Evolutionary conservation across 2,888 invertebrate species (phyloP), one percentile per base, ranked within the genome.

Genomic region (Drosophila percnosoma): DNA sequence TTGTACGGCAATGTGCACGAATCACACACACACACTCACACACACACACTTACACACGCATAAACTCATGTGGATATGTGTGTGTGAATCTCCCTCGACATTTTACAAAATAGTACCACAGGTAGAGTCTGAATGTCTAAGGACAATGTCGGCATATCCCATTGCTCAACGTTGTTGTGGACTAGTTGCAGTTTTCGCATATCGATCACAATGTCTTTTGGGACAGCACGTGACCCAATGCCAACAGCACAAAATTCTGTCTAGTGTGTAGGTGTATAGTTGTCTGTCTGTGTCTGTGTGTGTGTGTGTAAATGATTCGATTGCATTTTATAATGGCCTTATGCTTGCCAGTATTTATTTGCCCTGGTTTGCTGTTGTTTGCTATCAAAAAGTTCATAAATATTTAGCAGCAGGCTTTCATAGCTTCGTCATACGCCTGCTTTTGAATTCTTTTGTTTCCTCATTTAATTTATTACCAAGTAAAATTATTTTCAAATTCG

Each of bases 71-170:
- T 75, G 69, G 58, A 69, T 73, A 33, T 45, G 27, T 49, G 40
- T 51, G 38, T 74, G 68, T 68, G 58, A 66, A 40, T 21, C 11
- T 79, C 82, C 73, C 77, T 72, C 54, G 84, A 73, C 73, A 75
- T 74, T 80, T 87, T 66, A 51, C 61, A 74, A 80, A 83, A 84
- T 87, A 51, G 57, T 57, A 82, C 79, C 87, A 84, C 77, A 84
- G 87, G 82, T 77, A 51, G 36, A 55, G 18, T 53, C 42, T 45
- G 84, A 84, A 77, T 82, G 72, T 87, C 87, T 75, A 75, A 84
- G 83, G 84, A 87, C 84, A 87, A 73, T 83, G 87, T 80, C 75
- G 66, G 71, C 73, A 78, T 71, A 86, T 83, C 70, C 78, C 74
- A 68, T 58, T 51, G 52, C 55, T 64, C 65, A 60, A 53, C 61